Conservation (phyloP, 2,888 invertebrate genomes). For the Drosophila ustulata region DNA sequence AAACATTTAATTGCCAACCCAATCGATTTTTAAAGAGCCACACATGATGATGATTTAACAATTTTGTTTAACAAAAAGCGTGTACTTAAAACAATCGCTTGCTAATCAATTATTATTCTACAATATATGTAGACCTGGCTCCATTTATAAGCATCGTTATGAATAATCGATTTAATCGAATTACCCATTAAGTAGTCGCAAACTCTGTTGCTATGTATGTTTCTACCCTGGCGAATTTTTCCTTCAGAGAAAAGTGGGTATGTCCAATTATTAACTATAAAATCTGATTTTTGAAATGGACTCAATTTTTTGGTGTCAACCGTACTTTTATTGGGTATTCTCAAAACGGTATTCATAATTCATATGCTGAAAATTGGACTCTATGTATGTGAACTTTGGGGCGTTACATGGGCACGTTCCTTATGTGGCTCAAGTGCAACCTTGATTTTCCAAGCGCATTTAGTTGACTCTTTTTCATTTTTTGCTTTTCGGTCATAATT, state of each 20-base stretch:
- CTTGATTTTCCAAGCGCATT: conserved; percentile 74
- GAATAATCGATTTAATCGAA: background rate
- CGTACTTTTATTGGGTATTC: background rate
- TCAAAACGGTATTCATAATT: background rate
- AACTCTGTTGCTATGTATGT: background rate
- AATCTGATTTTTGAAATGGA: background rate
- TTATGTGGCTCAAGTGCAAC: conserved; percentile 65
- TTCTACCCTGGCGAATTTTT: background rate
- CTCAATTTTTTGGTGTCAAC: background rate
- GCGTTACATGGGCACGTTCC: conserved; percentile 66
- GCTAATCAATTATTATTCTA: conserved; percentile 53
- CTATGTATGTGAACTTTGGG: conserved; percentile 42
- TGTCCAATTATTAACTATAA: background rate
- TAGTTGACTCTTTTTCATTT: conserved; percentile 48
- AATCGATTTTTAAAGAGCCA: conserved; percentile 39
- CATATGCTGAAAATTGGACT: background rate
- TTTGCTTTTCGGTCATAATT: conserved; percentile 51
- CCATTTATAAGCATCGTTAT: conserved; percentile 38
- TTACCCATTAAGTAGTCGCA: background rate
- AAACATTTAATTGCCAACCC: background rate
- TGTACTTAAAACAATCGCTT: conserved; percentile 12
- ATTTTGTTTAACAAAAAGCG: conserved; percentile 25
- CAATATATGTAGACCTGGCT: conserved; percentile 33
- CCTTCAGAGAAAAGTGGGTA: background rate
- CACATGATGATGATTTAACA: conserved; percentile 30